Evolutionary conservation across 2,113 vertebrate species (phyloP), one percentile per base, ranked within the genome.

Genomic region (Erythrocercus mccallii): DNA sequence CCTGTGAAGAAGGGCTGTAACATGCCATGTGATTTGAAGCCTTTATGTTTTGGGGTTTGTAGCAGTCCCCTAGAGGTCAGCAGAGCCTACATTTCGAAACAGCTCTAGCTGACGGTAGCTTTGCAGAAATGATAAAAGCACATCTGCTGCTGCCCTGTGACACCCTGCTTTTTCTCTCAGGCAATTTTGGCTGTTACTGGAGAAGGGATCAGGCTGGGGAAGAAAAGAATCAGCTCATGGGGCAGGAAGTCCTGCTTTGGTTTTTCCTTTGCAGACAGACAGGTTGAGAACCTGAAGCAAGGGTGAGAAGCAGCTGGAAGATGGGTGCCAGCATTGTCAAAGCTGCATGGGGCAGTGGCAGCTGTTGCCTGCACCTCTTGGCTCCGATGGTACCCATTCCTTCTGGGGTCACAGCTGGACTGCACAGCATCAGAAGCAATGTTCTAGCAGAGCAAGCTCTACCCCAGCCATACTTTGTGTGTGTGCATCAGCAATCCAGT

Each of bases 51-150:
- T 69, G 93, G 93, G 61, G 28, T 94, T 97, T 72, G 89, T 89
- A 73, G 79, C 60, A 58, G 85, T 94, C 97, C 98, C 97, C 97
- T 98, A 98, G 98, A 96, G 97, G 98, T 96, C 98, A 98, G 97
- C 94, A 96, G 66, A 86, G 76, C 81, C 92, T 95, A 87, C 68
- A 50, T 58, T 80, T 88, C 79, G 50, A 62, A 86, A 25, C 30
- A 4, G 30, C 48, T 80, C 16, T 5, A 70, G 53, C 30, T 6
- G 24, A 13, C 18, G 61, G 30, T 53, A 50, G 47, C 47, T 7
- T 37, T 25, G 23, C 17, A 5, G 38, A 12, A 50, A 23, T 11
- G 9, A 25, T 54, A 21, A 42, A 68, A 48, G 27, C 23, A 22
- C 25, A 37, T 42, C 77, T 30, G 30, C 48, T n/a, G n/a, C 62